Evolutionary conservation across 2,888 invertebrate genomes (phyloP), one percentile per base, ranked within the genome.

Genomic region (Actias luna): DNA sequence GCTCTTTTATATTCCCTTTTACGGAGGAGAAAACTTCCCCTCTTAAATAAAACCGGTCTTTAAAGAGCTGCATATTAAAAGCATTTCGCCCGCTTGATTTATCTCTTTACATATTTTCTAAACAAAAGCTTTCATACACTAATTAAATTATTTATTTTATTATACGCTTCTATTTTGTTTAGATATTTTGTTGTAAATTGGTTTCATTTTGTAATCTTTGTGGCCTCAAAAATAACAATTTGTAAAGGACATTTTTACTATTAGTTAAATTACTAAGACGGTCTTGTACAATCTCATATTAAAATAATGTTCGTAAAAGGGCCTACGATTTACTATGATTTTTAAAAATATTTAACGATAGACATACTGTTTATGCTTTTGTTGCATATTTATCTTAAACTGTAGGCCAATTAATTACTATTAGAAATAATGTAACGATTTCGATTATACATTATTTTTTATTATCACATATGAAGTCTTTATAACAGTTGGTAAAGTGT

Each of bases 31-130:
- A 61, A 80, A 78, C 74, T 79, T 80, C 78, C 81, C 77, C 78
- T 79, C 72, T 74, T 78, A 75, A 76, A 78, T 80, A 75, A 76
- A 74, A 72, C 75, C 71, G 68, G 68, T 71, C 69, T 77, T 78
- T 77, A 77, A 79, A 79, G 78, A 75, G 70, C 69, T 69, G 69
- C 76, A 78, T 82, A 84, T 83, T 83, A 82, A 83, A 80, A 83
- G 80, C 77, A 77, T 78, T 80, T 78, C 68, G 68, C 70, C 70
- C 72, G 75, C 74, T 72, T 55, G 55, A 29, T 29, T 55, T 29
- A 55, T 50, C 46, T 50, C 12, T 8, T 50, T 25, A 55, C 8
- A 72, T 77, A 74, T 75, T 71, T 72, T 71, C 52, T 31, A 33
- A 33, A 27, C 57, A 57, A 55, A 29, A 29, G 29, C 29, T 29